phyloP scores from a whole-genome alignment of 2,888 invertebrate genomes.

The Venusia cambrica region DNA sequence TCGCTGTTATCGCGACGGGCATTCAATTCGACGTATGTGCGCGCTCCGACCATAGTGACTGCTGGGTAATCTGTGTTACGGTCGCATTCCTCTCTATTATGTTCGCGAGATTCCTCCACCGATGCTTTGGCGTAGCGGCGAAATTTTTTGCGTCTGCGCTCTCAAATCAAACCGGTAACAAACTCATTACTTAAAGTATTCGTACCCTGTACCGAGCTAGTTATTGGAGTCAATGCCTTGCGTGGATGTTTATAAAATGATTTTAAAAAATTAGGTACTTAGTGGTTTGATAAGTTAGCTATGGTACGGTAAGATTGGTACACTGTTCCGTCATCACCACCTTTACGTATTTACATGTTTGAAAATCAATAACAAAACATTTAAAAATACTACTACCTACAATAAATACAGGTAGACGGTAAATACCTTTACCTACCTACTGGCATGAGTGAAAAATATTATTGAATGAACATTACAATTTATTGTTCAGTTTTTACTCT shows the following conservation, averaged over 20 bases:
- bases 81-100: constrained; percentile 72
- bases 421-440: no score
- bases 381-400: no score
- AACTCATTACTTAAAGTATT: constrained; percentile 46
- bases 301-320: constrained; percentile 11
- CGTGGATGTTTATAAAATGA: constrained; percentile 23
- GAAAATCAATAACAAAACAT: background rate
- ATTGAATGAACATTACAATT: no score
- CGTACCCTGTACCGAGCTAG: constrained; percentile 26
- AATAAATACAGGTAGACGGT: no score
- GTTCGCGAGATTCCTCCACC: constrained; percentile 61
- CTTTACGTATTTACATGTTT: no score
- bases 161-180: constrained; percentile 72
- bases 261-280: constrained; percentile 17
- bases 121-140: constrained; percentile 60
- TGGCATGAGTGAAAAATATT: no score
- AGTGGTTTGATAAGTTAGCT: constrained; percentile 12
- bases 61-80: constrained; percentile 26
- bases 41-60: constrained; percentile 32
- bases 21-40: constrained; percentile 25
- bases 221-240: constrained; percentile 28
- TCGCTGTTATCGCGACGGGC: constrained; percentile 65
- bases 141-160: constrained; percentile 70
- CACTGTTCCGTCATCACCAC: no score
- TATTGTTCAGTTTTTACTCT: no score